Evolutionary conservation across 1,140 invertebrate species (phyloP).

Genomic region (Drosophila bocqueti): DNA sequence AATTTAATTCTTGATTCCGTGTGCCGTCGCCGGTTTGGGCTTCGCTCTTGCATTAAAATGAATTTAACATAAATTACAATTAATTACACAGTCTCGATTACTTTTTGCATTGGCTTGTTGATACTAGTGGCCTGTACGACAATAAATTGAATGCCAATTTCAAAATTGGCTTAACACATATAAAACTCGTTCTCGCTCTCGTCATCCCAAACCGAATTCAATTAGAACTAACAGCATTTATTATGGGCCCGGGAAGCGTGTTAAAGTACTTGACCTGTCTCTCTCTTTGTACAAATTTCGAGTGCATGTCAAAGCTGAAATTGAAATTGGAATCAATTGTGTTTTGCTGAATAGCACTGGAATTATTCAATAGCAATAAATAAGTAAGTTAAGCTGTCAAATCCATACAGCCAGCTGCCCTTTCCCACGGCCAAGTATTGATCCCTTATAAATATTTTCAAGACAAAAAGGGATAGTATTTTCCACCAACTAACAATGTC

Average conservation of each 20-base stretch:
- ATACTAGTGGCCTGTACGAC: background rate
- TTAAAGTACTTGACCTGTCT: slow-evolving; percentile 12
- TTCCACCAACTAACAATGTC: background rate
- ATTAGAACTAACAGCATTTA: slow-evolving; percentile 45
- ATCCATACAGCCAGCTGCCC: slow-evolving; percentile 14
- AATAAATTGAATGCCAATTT: slow-evolving; percentile 45
- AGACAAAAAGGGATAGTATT: background rate
- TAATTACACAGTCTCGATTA: slow-evolving; percentile 32
- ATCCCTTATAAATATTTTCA: background rate
- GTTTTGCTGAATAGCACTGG: background rate
- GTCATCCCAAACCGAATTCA: slow-evolving; percentile 15
- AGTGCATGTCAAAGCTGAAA: slow-evolving; percentile 14
- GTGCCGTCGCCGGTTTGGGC: slow-evolving; percentile 22
- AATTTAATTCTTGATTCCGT: slow-evolving; percentile 40
- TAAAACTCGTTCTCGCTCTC: slow-evolving; percentile 1
- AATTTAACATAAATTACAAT: slow-evolving; percentile 60
- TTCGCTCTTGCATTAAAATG: slow-evolving; percentile 49
- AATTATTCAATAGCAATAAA: slow-evolving; percentile 30
- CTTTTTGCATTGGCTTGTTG: slow-evolving; percentile 21
- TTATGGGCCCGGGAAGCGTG: background rate
- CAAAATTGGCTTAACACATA: slow-evolving; percentile 9
- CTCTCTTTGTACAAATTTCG: background rate
- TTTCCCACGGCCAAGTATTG: slow-evolving; percentile 26
- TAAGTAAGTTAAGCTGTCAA: slow-evolving; percentile 40
- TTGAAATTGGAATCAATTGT: slow-evolving; percentile 28